Conservation (phyloP, 1,140 invertebrate species). For the Mizuhopecten yessoensis region DNA sequence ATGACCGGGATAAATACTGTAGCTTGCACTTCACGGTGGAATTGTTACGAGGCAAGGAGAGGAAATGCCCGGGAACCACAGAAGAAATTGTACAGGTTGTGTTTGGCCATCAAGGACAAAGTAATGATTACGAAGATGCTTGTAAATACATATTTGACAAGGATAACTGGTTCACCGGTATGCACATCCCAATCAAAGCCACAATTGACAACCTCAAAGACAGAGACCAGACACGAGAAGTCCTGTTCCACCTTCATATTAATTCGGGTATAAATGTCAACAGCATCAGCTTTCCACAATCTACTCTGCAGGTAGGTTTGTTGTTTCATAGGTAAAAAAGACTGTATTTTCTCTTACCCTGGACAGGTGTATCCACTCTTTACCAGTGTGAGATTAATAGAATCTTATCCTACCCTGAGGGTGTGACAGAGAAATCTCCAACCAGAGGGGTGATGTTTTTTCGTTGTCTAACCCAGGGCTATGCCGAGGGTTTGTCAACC, state of each 20-base stretch:
- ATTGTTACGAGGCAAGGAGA: constrained; percentile 64
- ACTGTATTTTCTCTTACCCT: too few species aligned
- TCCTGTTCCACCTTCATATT: constrained; percentile 59
- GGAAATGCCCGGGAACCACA: constrained; percentile 64
- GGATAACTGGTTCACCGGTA: constrained; percentile 53
- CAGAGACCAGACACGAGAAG: constrained; percentile 64
- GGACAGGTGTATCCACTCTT: too few species aligned
- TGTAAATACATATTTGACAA: constrained; percentile 67
- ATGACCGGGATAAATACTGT: constrained; percentile 68
- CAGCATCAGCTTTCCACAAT: constrained; percentile 53
- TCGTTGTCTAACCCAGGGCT: too few species aligned
- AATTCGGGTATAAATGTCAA: constrained; percentile 31
- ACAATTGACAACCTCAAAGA: constrained; percentile 71
- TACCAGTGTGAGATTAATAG: too few species aligned
- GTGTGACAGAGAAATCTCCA: too few species aligned
- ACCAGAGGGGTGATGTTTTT: too few species aligned
- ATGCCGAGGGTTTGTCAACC: too few species aligned
- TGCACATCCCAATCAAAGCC: constrained; percentile 69
- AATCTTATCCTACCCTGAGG: too few species aligned
- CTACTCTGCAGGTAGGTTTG: constrained; percentile 61
- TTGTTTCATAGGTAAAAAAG: too few species aligned
- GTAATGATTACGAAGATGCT: constrained; percentile 46
- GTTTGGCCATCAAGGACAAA: constrained; percentile 62
- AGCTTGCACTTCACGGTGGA: constrained; percentile 56
- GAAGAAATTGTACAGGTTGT: constrained; percentile 66